phyloP scores from a whole-genome alignment of 2,888 invertebrate species.

The Epistrophe eligans region DNA sequence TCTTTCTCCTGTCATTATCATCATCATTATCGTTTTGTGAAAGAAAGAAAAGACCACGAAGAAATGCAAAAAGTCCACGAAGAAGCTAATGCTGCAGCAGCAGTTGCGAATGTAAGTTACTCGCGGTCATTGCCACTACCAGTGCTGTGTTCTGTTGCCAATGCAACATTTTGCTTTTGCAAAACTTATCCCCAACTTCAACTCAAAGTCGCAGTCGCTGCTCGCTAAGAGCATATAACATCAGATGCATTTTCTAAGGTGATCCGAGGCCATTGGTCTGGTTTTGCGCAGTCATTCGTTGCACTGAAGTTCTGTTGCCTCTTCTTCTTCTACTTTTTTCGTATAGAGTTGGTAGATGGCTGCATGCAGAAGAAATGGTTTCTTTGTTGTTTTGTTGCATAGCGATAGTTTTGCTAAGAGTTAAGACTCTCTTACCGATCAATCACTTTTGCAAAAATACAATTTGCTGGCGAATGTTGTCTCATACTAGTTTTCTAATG shows the following conservation, averaged over 20 bases:
- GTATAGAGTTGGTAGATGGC: background rate
- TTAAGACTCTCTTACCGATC: slow-evolving; percentile 50
- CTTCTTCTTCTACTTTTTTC: slow-evolving; percentile 40
- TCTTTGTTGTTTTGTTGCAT: slow-evolving; percentile 28
- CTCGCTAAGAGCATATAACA: slow-evolving; percentile 72
- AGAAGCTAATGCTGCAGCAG: slow-evolving; percentile 28
- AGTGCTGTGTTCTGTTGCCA: slow-evolving; percentile 36
- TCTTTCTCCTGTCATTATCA: slow-evolving; percentile 73
- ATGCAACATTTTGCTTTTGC: slow-evolving; percentile 41
- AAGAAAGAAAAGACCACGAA: slow-evolving; percentile 55
- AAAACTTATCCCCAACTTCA: slow-evolving; percentile 50
- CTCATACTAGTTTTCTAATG: slow-evolving; percentile 58
- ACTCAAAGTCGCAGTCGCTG: slow-evolving; percentile 44
- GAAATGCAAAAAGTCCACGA: slow-evolving; percentile 72
- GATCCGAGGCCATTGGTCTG: slow-evolving; percentile 82
- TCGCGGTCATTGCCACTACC: slow-evolving; percentile 83
- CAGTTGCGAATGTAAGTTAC: slow-evolving; percentile 84
- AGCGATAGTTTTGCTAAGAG: slow-evolving; percentile 33
- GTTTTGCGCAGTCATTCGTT: slow-evolving; percentile 77
- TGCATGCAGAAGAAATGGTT: slow-evolving; percentile 37
- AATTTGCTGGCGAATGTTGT: slow-evolving; percentile 48
- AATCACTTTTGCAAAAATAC: slow-evolving; percentile 67
- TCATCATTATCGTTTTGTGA: slow-evolving; percentile 55
- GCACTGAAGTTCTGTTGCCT: slow-evolving; percentile 30
- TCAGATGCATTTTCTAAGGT: slow-evolving; percentile 81